Evolutionary conservation across 2,113 vertebrate genomes (phyloP), one percentile per base, ranked within the genome.

Genomic region (Toxostoma redivivum): DNA sequence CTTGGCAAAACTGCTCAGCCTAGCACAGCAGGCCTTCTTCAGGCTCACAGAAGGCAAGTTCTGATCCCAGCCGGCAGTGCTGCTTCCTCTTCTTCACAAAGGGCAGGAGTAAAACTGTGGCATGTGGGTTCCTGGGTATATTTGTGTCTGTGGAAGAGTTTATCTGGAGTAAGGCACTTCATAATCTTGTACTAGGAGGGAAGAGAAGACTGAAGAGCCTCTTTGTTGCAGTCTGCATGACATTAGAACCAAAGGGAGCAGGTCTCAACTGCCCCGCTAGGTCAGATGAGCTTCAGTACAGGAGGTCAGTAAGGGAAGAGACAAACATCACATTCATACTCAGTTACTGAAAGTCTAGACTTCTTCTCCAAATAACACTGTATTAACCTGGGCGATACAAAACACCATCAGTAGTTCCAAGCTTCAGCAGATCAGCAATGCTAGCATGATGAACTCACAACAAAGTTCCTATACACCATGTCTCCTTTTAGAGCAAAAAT

Each of bases 381-480:
- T 19, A 60, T 51, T 69, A 61, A 79, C 31, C 30, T 60, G n/a
- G 27, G 50, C 48, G 45, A 72, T 23, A 77, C 11, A 67, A 77
- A 44, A 58, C 44, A 7, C 2, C 35, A 31, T 35, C 35, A 50
- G 47, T 20, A 64, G 62, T 33, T 76, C 40, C 27, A 65, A 79
- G 51, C 22, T 87, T 45, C 53, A 54, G 21, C 5, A 90, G 18
- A 19, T 70, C 40, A 47, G 50, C 54, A 83, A 40, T 2, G 0
- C 13, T 3, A 72, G 31, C n/a, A 37, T 5, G 0, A 56, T 5
- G 13, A 73, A n/a, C 30, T 53, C 12, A 70, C 3, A 10, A 61
- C 5, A 6, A 61, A 84, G 17, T 9, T 38, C 3, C 44, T 66
- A 48, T 2, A 53, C 4, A 48, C 19, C 20, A 81, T 9, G 2